Base-by-base conservation (phyloP, 2,113 vertebrate genomes). In the Pterophyllum scalare region DNA sequence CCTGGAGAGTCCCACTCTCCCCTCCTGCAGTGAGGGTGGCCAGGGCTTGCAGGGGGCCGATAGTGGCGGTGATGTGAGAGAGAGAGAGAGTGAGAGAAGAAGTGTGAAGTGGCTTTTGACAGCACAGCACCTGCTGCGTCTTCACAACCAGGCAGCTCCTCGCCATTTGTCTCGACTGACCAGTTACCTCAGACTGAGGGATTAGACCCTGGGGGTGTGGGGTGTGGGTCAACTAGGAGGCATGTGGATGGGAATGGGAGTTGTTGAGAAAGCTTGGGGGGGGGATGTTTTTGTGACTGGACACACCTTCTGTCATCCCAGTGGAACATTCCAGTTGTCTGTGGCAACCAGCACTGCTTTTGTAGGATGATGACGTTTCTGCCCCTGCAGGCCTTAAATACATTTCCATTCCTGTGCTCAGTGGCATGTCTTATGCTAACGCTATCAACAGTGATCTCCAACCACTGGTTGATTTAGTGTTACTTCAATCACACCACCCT, bases 291-390 rank as follows among this genome's bases (percentile, higher is more conserved):
- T 75, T 86, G 85, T 77, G 87, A 87, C 72, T 40, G 11, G 87
- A 84, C 93, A 90, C 93, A 92, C 93, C 94, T 89, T 92, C 90
- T 94, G 87, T 93, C 94, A 91, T 88, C 54, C 83, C 64, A 20
- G 90, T 94, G 92, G 89, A 95, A 95, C 94, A 96, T 95, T 96
- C 94, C 95, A 89, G 83, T 91, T 89, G 90, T 82, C 90, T 91
- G 83, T 93, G 92, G 90, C 88, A 95, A 93, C 89, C 91, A 91
- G 46, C 77, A n/a, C 89, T 56, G 82, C 84, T 88, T 85, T 86
- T 87, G 82, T 83, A 64, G 84, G 89, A 91, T 56, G 88, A 91
- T 88, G 92, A 90, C 75, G 75, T 57, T 85, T 84, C 81, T 85
- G 38, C 65, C 49, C 81, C 77, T 40, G 2, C 60, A 75, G 82